Evolutionary conservation across 2,888 invertebrate genomes (phyloP).

Genomic region (Ischnura elegans): DNA sequence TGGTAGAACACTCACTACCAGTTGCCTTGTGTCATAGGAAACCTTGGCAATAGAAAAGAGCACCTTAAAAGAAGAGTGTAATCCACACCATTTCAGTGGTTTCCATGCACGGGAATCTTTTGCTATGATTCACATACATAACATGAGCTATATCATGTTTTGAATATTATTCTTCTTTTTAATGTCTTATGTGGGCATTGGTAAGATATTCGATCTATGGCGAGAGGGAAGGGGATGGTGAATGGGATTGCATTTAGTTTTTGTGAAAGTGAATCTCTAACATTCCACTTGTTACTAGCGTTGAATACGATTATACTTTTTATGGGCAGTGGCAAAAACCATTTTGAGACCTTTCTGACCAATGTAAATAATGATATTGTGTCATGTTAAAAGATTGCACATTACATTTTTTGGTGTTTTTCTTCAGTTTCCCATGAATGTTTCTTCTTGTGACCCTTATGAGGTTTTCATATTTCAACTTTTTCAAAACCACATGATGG

Average conservation of each 20-base stretch:
- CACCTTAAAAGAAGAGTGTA: not conserved
- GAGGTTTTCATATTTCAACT: too few species aligned
- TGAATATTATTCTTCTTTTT: not conserved
- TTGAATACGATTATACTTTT: not conserved
- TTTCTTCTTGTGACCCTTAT: too few species aligned
- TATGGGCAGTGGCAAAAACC: not conserved
- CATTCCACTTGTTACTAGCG: not conserved
- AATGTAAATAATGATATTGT: not conserved
- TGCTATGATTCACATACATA: not conserved
- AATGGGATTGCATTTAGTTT: not conserved
- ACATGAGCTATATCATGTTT: not conserved
- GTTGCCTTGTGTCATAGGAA: not conserved
- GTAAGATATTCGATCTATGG: not conserved
- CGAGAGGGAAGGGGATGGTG: not conserved
- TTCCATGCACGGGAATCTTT: not conserved
- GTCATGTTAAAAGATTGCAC: too few species aligned
- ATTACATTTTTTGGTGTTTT: too few species aligned
- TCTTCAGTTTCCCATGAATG: too few species aligned
- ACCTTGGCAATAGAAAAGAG: not conserved
- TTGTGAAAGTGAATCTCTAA: not conserved
- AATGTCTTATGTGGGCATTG: not conserved
- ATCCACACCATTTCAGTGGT: not conserved
- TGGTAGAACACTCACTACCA: not conserved
- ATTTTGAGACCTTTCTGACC: not conserved
- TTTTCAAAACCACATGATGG: too few species aligned